phyloP scores from a whole-genome alignment of 2,888 invertebrate species.

The Drosophila merina region DNA sequence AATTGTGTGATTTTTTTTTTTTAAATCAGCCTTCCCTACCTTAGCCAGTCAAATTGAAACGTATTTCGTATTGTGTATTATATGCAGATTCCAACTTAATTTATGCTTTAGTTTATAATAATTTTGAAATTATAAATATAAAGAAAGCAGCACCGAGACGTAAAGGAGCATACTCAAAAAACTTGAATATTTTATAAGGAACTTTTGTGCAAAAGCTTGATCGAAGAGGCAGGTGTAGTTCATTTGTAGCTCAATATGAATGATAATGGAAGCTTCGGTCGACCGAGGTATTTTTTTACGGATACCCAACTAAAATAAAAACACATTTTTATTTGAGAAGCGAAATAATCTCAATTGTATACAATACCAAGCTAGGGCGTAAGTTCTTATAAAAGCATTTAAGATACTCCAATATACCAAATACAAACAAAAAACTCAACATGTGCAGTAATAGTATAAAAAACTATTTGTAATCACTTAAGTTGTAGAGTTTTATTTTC shows the following conservation, averaged over 20 bases:
- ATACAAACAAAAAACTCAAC: constrained; percentile 26
- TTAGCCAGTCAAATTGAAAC: constrained; percentile 15
- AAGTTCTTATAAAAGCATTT: constrained; percentile 57
- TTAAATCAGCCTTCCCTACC: constrained; percentile 9
- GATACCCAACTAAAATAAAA: constrained; percentile 17
- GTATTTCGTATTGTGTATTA: constrained; percentile 52
- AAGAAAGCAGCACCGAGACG: constrained; percentile 8
- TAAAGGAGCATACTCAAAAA: constrained; percentile 35
- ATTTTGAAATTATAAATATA: constrained; percentile 43
- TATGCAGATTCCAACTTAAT: constrained; percentile 56
- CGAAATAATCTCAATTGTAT: constrained; percentile 33
- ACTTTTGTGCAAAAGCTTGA: constrained; percentile 24
- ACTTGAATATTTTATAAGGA: constrained; percentile 38
- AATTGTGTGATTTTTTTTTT: constrained; percentile 28
- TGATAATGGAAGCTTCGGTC: constrained; percentile 25
- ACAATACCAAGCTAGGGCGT: constrained; percentile 22
- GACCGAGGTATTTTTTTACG: constrained; percentile 33
- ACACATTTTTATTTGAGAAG: constrained; percentile 21
- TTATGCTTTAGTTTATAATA: constrained; percentile 55
- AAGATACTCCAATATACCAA: constrained; percentile 58
- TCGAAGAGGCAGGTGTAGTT: constrained; percentile 11
- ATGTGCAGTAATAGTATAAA: constrained; percentile 50
- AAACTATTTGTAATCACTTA: constrained; percentile 48
- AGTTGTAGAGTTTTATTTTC: constrained; percentile 49
- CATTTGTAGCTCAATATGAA: constrained; percentile 24